Conservation (phyloP, 2,113 vertebrate genomes). For the Ctenomys sociabilis region DNA sequence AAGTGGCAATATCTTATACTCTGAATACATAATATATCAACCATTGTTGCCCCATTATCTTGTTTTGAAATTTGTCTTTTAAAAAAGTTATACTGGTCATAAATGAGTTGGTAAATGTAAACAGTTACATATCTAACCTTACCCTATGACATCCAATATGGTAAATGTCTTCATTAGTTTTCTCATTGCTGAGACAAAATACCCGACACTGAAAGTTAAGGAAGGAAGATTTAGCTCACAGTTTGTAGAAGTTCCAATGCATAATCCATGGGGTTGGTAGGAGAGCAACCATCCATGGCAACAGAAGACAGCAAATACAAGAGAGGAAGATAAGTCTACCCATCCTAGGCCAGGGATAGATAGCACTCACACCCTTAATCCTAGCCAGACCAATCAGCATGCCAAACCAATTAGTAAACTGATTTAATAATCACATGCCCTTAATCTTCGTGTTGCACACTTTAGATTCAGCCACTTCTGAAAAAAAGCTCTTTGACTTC, state of each 20-base stretch:
- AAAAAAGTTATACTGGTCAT: background rate
- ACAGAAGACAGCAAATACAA: background rate
- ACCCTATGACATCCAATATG: background rate
- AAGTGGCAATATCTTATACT: background rate
- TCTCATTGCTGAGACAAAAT: background rate
- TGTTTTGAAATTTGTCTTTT: too few relatives aligned
- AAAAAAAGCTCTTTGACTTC: background rate
- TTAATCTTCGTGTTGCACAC: background rate
- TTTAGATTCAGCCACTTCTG: background rate
- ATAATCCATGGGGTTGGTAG: background rate
- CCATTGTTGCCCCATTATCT: too few relatives aligned
- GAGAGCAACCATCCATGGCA: too few relatives aligned
- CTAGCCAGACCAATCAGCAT: background rate
- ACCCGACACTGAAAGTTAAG: background rate
- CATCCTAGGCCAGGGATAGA: background rate
- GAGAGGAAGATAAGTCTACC: background rate
- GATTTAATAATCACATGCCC: background rate
- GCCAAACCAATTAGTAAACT: background rate
- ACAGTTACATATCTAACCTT: background rate
- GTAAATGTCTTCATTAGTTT: background rate
- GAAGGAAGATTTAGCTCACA: background rate
- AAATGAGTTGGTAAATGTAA: conserved; percentile 14
- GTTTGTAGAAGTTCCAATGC: background rate
- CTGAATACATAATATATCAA: too few relatives aligned
- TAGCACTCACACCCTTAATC: background rate